Base-by-base conservation (phyloP, 2,888 invertebrate genomes). In the Eulithis prunata region DNA sequence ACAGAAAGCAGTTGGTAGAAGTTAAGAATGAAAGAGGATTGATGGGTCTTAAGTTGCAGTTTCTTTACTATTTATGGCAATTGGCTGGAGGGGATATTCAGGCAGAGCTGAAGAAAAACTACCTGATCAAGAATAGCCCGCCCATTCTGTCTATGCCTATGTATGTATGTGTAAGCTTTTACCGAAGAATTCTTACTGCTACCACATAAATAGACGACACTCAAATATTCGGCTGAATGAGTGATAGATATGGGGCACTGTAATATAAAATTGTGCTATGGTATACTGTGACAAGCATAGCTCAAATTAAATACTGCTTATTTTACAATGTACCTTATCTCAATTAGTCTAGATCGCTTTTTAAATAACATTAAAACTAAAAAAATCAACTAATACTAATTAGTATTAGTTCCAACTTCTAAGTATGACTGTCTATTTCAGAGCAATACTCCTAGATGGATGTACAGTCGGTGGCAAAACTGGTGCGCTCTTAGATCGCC, bases 11-110 rank as follows among this genome's bases (percentile, higher is more conserved):
- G 62, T 80, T 94, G 21, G 80, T 87, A 5, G 89, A 92, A 59
- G 80, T 83, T 5, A 88, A 94, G 73, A 90, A 94, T 62, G 93
- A 83, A 53, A 73, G 86, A 64, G 81, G 91, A 53, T 77, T 95
- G 3, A 78, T 94, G 75, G 92, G 92, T 0, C 91, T 93, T 70
- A 94, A 95, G 11, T 90, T 99, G 71, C 95, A 96, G 70, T 97
- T 98, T 81, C 94, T 98, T 36, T 99, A 98, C 85, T 97, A 98
- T 84, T 95, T 98, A 89, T 99, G 99, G 99, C 97, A 97, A 84
- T 85, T 99, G 64, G 97, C 99, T 14, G 99, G 99, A 1, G 99
- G 99, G 0, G 99, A 99, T 90, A 96, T 99, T 61, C 96, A 97
- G 70, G 94, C 96, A 0, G 98, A 98, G 83, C 92, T 99, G 43